Percentiles rank a stretch among this genome's conserved stretches.
Evolutionary conservation across 2,888 invertebrate species (phyloP).

Genomic region (Resseliella maxima): DNA sequence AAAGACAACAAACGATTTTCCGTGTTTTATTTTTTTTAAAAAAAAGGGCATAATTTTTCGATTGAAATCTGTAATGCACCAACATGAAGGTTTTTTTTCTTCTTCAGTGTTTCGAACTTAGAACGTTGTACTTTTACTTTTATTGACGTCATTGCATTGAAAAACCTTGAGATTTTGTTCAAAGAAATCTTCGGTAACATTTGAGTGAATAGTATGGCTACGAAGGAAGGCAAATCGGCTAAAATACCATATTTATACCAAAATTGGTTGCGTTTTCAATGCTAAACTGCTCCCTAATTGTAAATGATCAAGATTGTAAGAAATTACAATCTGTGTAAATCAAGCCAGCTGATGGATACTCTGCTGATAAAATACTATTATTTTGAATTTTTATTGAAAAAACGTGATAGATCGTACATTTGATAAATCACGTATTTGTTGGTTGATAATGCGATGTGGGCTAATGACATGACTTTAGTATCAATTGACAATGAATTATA

Average conservation of each 20-base stretch:
- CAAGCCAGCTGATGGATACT: too few species aligned
- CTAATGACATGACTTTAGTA: too few species aligned
- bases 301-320: neutral
- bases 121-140: neutral
- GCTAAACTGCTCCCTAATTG: neutral
- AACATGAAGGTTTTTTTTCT: neutral
- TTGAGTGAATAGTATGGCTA: neutral
- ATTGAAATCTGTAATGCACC: too few species aligned
- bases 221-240: neutral
- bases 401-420: neutral
- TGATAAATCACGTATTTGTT: too few species aligned
- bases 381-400: neutral
- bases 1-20: too few species aligned
- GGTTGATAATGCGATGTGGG: too few species aligned
- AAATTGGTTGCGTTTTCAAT: neutral
- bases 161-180: neutral
- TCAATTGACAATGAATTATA: neutral
- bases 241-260: neutral
- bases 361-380: too few species aligned
- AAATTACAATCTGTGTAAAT: too few species aligned
- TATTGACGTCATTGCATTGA: neutral
- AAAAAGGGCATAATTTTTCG: too few species aligned
- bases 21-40: too few species aligned
- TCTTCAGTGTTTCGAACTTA: neutral
- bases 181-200: neutral